These are phyloP conservation scores for Gyps fulvus DNA, from an alignment of 2,113 vertebrate genomes.

Conservation along the genomic window DNA sequence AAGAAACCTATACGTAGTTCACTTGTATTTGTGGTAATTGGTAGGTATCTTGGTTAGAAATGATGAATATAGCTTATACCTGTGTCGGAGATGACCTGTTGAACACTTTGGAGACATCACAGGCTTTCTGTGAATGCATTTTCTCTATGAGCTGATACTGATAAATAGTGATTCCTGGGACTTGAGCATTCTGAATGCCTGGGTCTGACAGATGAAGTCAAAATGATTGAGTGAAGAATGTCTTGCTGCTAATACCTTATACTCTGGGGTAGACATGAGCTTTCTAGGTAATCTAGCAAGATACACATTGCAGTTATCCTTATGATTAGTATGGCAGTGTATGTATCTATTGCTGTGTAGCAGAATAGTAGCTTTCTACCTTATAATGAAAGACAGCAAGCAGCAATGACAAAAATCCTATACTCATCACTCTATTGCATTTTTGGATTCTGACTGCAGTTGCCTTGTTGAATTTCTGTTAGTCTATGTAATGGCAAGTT, in stretches of 20 bases:
- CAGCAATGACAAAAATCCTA: background rate
- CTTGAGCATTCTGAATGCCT: background rate
- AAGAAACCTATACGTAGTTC: background rate
- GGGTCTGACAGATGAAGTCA: background rate
- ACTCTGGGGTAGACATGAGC: background rate
- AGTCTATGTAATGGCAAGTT: background rate
- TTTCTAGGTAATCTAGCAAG: background rate
- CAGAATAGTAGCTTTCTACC: background rate
- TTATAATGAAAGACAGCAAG: background rate
- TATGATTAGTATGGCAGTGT: background rate
- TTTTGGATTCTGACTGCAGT: background rate
- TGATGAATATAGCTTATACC: background rate
- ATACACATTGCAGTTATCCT: background rate
- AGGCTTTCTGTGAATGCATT: background rate
- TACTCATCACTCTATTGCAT: background rate
- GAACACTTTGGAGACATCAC: background rate
- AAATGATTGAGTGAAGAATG: background rate
- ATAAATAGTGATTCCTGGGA: background rate
- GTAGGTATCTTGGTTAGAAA: background rate
- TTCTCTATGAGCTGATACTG: background rate
- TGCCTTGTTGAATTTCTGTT: background rate
- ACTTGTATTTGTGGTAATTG: background rate
- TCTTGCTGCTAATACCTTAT: background rate
- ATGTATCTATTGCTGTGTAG: background rate
- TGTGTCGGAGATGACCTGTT: background rate